Conservation (phyloP, 2,888 invertebrate species). For the Agonopterix heracliana region DNA sequence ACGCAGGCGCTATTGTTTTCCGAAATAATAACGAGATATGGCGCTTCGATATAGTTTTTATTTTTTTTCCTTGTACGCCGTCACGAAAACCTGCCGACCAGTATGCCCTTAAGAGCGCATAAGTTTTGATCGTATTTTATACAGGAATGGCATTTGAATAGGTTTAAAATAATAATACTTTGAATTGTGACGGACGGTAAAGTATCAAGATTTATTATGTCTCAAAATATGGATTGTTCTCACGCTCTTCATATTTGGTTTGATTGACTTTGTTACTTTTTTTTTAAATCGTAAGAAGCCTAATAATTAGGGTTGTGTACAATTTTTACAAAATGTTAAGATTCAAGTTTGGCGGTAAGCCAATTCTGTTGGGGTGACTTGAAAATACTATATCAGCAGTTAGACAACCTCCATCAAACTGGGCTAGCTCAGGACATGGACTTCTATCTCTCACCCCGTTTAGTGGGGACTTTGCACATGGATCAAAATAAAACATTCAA, state of each 20-base stretch:
- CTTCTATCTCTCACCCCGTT: too few species aligned
- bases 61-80: constrained; percentile 27
- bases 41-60: constrained; percentile 51
- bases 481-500: too few species aligned
- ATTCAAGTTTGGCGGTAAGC: too few species aligned
- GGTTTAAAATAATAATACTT: constrained; percentile 48
- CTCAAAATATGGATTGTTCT: constrained; percentile 41
- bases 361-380: too few species aligned
- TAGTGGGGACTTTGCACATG: too few species aligned
- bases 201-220: constrained; percentile 36
- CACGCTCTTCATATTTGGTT: constrained; percentile 25
- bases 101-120: constrained; percentile 18
- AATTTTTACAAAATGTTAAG: too few species aligned
- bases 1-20: constrained; percentile 68
- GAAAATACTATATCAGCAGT: too few species aligned
- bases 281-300: too few species aligned
- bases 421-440: too few species aligned
- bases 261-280: background rate
- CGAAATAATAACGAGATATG: constrained; percentile 72
- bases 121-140: constrained; percentile 47
- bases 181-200: constrained; percentile 32
- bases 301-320: too few species aligned
- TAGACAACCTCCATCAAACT: too few species aligned
- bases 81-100: constrained; percentile 14
- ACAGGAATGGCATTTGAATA: constrained; percentile 58